phyloP scores from a whole-genome alignment of 2,888 invertebrate species.

The Osmoderma eremita region DNA sequence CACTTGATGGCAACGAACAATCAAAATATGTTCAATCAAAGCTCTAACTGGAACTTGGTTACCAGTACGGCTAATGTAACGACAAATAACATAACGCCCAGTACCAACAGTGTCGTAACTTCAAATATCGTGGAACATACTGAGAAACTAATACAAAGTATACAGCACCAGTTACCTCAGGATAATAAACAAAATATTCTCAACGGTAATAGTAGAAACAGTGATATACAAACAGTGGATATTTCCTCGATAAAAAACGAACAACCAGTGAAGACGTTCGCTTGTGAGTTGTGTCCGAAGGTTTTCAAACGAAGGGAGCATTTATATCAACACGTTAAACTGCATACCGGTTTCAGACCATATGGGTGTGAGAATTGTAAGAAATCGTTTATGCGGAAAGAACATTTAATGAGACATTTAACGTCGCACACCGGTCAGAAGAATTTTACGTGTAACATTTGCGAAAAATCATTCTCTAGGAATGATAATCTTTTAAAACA shows the following conservation, averaged over 20 bases:
- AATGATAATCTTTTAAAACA: constrained; percentile 71
- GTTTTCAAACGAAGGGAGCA: constrained; percentile 76
- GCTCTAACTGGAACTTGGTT: constrained; percentile 32
- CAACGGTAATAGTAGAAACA: constrained; percentile 20
- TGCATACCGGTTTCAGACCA: constrained; percentile 74
- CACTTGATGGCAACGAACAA: neutral
- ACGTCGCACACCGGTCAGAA: constrained; percentile 76
- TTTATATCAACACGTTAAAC: constrained; percentile 73
- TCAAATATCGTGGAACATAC: constrained; percentile 22
- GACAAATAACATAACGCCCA: constrained; percentile 16
- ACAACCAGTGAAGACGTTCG: constrained; percentile 10
- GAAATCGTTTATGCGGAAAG: constrained; percentile 76
- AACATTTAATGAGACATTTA: constrained; percentile 74
- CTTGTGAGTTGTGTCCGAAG: constrained; percentile 65
- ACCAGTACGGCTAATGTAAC: constrained; percentile 14
- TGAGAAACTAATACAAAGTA: constrained; percentile 28
- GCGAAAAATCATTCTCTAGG: constrained; percentile 67
- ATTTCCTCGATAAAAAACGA: constrained; percentile 26
- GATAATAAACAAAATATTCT: constrained; percentile 32
- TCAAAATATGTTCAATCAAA: constrained; percentile 31
- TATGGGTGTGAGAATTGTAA: constrained; percentile 74
- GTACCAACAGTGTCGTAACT: constrained; percentile 5
- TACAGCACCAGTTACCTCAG: constrained; percentile 25
- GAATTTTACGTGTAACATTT: constrained; percentile 69
- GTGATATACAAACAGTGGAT: constrained; percentile 24